Evolutionary conservation across 1,140 invertebrate species (phyloP).

Genomic region (Euglossa dilemma): DNA sequence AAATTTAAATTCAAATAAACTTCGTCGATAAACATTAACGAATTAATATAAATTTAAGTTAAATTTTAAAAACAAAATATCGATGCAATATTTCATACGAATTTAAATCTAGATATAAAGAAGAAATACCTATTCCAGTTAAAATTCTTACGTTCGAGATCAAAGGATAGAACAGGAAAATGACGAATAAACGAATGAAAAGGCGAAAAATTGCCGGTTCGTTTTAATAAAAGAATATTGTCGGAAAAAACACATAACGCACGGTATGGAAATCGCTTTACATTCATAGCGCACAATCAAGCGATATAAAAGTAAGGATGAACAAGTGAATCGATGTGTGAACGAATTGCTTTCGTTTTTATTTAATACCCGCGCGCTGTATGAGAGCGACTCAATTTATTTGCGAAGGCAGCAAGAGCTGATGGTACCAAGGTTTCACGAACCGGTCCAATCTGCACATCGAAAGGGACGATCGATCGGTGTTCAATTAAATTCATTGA

Average conservation of each 20-base stretch:
- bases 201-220: neutral
- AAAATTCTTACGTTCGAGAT: too few relatives aligned
- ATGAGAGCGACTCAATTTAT: neutral
- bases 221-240: neutral
- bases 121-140: too few relatives aligned
- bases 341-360: neutral
- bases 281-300: neutral
- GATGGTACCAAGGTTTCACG: slow-evolving; percentile 1
- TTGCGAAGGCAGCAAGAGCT: neutral
- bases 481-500: slow-evolving; percentile 7
- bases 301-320: neutral
- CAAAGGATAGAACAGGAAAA: too few relatives aligned
- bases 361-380: neutral
- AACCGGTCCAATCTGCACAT: neutral
- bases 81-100: too few relatives aligned
- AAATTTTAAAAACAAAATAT: too few relatives aligned
- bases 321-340: neutral
- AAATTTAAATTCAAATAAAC: too few relatives aligned
- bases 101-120: too few relatives aligned
- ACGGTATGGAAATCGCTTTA: neutral
- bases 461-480: neutral
- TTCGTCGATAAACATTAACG: too few relatives aligned
- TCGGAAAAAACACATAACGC: neutral
- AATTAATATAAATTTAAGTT: too few relatives aligned
- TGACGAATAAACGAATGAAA: neutral